Percentiles rank a stretch among this genome's conserved stretches.
Conservation (phyloP, 2,113 vertebrate genomes). For the Tragelaphus strepsiceros region DNA sequence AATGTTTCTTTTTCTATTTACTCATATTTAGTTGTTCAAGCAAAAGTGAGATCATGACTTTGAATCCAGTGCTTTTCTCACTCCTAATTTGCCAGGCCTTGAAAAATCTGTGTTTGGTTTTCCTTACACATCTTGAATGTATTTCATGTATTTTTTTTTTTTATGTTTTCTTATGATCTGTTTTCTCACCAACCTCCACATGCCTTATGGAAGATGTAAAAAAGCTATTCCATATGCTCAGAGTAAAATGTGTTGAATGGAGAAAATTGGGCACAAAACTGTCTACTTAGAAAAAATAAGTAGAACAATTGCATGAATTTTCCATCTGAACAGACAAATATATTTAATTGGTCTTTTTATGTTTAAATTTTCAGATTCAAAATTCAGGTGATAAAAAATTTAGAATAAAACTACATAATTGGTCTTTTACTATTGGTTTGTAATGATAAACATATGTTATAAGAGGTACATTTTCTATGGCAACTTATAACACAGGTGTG, state of each 20-base stretch:
- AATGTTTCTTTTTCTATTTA: not conserved
- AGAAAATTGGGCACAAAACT: conserved; percentile 57
- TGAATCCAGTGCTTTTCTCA: conserved; percentile 22
- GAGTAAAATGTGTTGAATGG: conserved; percentile 49
- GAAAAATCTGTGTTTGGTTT: conserved; percentile 58
- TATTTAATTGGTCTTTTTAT: not conserved
- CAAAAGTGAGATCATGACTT: conserved; percentile 23
- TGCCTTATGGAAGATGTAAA: conserved; percentile 55
- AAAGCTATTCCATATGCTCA: conserved; percentile 65
- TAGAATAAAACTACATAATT: not conserved
- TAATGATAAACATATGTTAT: not conserved
- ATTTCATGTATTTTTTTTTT: conserved; percentile 47
- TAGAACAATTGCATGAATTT: conserved; percentile 29
- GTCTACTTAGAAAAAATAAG: conserved; percentile 40
- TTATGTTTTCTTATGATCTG: conserved; percentile 62
- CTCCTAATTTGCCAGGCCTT: not conserved
- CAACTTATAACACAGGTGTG: not conserved
- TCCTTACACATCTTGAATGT: conserved; percentile 63
- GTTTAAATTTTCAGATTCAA: conserved; percentile 23
- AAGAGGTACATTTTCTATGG: not conserved
- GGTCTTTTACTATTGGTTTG: not conserved
- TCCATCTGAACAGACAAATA: not conserved
- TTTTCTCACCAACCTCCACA: conserved; percentile 71
- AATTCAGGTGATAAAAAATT: not conserved
- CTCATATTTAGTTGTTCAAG: conserved; percentile 3